Conservation (phyloP, 2,113 vertebrate species). For the Empidonax traillii region DNA sequence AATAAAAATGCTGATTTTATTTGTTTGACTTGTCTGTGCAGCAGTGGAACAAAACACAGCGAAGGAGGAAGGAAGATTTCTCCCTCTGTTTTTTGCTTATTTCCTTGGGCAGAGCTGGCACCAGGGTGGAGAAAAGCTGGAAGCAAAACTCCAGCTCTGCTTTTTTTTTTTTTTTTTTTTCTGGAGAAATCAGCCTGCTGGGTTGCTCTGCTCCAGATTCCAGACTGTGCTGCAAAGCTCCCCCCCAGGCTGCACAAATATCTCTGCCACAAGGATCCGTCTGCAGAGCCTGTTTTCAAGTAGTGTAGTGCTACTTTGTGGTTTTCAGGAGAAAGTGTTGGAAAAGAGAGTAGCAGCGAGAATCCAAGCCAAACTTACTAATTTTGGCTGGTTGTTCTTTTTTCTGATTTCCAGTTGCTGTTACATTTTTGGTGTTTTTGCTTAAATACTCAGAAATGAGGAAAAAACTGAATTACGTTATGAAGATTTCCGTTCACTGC, state of each 20-base stretch:
- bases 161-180: too few relatives aligned
- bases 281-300: neutral
- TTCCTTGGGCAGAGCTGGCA: neutral
- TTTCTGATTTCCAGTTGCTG: neutral
- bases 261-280: rapidly evolving
- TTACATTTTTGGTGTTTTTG: neutral
- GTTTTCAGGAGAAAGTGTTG: slow-evolving; percentile 5
- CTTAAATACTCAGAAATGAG: neutral
- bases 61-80: neutral
- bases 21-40: neutral
- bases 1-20: neutral
- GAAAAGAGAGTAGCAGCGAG: neutral
- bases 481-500: neutral
- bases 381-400: neutral
- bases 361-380: neutral
- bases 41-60: neutral
- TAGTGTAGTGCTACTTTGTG: neutral
- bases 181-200: neutral
- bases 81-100: neutral
- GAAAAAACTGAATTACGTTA: neutral
- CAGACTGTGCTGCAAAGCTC: neutral
- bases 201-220: neutral
- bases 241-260: neutral
- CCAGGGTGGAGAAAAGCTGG: neutral
- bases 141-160: neutral